A percentile compares a stretch with the other conserved stretches of the same genome.
phyloP scores from a whole-genome alignment of 2,797 vertebrate species.

The Rhinogobio ventralis region DNA sequence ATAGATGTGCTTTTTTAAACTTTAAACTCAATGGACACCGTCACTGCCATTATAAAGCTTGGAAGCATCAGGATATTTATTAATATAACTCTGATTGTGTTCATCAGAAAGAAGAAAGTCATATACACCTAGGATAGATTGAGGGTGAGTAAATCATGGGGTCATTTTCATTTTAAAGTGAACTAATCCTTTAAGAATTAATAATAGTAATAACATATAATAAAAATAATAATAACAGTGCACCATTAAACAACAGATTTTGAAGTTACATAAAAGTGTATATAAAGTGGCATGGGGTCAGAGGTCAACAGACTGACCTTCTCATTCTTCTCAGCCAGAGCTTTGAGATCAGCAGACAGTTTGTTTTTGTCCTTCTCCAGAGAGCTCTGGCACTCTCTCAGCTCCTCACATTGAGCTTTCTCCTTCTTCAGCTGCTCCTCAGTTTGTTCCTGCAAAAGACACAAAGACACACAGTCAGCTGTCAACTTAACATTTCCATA shows the following conservation, averaged over 20 bases:
- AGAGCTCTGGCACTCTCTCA: slow-evolving; percentile 81
- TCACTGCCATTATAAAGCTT: too few species aligned
- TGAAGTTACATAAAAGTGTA: not conserved
- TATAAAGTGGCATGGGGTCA: not conserved
- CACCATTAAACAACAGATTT: not conserved
- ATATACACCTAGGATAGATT: too few species aligned
- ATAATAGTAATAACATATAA: too few species aligned
- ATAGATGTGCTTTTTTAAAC: too few species aligned
- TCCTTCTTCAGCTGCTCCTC: slow-evolving; percentile 88
- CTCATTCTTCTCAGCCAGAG: slow-evolving; percentile 81
- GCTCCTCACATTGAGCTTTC: slow-evolving; percentile 81
- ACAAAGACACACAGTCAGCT: slow-evolving; percentile 17
- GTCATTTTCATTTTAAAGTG: too few species aligned
- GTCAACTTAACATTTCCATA: not conserved
- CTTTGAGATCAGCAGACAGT: slow-evolving; percentile 83
- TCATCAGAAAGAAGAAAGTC: too few species aligned
- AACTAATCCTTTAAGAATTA: not conserved
- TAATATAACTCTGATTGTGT: too few species aligned
- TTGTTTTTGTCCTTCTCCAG: slow-evolving; percentile 84
- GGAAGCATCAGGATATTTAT: too few species aligned
- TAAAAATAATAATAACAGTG: too few species aligned
- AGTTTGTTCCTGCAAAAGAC: slow-evolving; percentile 76
- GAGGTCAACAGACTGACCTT: slow-evolving; percentile 80
- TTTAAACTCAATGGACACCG: too few species aligned
- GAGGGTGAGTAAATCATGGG: too few species aligned